phyloP scores from a whole-genome alignment of 2,888 invertebrate species.

The Amiota minor region DNA sequence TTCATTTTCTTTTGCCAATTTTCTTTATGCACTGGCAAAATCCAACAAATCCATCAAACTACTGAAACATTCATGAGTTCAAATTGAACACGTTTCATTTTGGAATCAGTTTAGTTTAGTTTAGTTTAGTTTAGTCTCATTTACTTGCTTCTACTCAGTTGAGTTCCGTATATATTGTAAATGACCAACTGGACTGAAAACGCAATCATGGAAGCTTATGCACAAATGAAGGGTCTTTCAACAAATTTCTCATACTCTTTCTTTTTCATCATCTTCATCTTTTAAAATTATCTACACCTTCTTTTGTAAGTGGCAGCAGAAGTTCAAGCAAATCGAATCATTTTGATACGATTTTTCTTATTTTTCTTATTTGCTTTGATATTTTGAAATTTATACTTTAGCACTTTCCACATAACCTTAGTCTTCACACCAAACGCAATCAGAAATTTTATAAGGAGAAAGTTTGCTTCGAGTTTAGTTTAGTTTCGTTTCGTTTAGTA shows the following conservation, averaged over 20 bases:
- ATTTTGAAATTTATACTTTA: no score
- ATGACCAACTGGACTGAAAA: background rate
- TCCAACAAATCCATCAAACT: slow-evolving; percentile 59
- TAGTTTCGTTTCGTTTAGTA: slow-evolving; percentile 35
- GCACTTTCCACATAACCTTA: no score
- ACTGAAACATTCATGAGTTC: slow-evolving; percentile 65
- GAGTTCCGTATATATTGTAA: background rate
- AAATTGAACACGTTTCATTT: slow-evolving; percentile 62
- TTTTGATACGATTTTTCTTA: slow-evolving; percentile 8
- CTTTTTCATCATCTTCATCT: slow-evolving; percentile 46
- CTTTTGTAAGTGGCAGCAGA: slow-evolving; percentile 31
- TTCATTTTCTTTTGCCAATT: slow-evolving; percentile 56
- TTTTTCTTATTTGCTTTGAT: no score
- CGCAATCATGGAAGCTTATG: slow-evolving; percentile 12
- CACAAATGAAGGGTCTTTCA: slow-evolving; percentile 49
- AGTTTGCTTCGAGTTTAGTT: no score
- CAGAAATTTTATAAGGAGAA: no score
- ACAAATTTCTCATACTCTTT: no score
- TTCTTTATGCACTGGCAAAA: slow-evolving; percentile 51
- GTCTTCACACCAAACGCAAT: no score
- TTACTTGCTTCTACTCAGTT: slow-evolving; percentile 32
- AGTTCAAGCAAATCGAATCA: slow-evolving; percentile 37
- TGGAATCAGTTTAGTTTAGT: slow-evolving; percentile 50
- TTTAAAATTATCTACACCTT: slow-evolving; percentile 54
- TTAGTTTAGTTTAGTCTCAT: slow-evolving; percentile 58